phyloP scores from a whole-genome alignment of 2,797 vertebrate species.

The Scyliorhinus canicula region DNA sequence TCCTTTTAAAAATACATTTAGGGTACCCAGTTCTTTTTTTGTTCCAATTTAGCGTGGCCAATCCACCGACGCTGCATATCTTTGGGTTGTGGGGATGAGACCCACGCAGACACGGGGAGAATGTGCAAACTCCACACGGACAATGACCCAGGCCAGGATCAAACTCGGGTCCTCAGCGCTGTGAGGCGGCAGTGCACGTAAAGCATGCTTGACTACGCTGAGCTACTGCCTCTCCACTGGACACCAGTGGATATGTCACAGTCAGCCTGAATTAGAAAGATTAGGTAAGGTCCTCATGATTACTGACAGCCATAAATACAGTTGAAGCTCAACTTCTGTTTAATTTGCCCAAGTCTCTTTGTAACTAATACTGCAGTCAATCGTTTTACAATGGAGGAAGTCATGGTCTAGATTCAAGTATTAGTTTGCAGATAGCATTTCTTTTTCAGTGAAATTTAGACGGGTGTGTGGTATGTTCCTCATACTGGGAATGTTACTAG shows the following conservation, averaged over 20 bases:
- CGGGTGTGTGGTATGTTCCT: neutral
- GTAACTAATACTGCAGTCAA: neutral
- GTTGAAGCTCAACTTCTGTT: neutral
- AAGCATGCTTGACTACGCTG: neutral
- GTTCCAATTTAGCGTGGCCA: no score
- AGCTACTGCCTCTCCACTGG: neutral
- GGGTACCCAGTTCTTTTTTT: no score
- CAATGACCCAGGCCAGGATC: no score
- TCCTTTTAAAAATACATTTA: no score
- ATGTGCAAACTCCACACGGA: no score
- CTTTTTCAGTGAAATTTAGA: neutral
- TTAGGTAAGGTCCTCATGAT: neutral
- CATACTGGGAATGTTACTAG: no score
- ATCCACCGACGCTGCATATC: no score
- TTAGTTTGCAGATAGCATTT: neutral
- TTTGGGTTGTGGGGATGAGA: no score
- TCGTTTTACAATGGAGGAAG: neutral
- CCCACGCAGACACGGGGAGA: no score
- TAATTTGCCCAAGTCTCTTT: neutral
- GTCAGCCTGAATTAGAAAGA: neutral
- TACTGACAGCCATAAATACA: neutral
- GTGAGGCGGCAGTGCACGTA: no score
- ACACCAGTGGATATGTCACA: neutral
- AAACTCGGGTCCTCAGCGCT: no score
- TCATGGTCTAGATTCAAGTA: neutral